phyloP scores from a whole-genome alignment of 2,797 vertebrate species.

The Vipera latastei region DNA sequence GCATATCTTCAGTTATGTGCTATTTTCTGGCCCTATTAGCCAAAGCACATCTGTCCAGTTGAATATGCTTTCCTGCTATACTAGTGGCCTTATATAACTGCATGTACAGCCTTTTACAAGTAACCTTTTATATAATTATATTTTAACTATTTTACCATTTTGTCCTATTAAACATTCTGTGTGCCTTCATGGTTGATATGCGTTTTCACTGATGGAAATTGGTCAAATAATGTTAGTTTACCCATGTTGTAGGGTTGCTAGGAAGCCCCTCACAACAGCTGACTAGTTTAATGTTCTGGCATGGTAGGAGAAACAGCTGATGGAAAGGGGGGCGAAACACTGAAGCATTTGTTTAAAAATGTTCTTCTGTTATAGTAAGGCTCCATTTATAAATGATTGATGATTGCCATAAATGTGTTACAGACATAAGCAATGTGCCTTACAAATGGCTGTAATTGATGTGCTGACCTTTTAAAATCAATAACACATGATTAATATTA shows the following conservation, averaged over 20 bases:
- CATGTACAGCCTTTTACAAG: background rate
- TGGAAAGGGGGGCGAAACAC: background rate
- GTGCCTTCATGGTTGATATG: background rate
- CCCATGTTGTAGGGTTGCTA: constrained; percentile 15
- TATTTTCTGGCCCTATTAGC: background rate
- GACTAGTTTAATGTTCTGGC: constrained; percentile 6
- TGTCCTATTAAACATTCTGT: constrained; percentile 1
- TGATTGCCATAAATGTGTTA: constrained; percentile 9
- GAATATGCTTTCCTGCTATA: background rate
- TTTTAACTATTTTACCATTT: background rate
- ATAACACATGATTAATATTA: background rate
- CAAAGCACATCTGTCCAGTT: background rate
- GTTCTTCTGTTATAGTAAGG: constrained; percentile 17
- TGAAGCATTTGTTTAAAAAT: constrained; percentile 25
- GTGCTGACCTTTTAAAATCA: constrained; percentile 6
- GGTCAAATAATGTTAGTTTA: constrained; percentile 13
- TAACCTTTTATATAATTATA: background rate
- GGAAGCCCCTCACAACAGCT: constrained; percentile 14
- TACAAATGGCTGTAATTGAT: constrained; percentile 2
- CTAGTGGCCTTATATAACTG: background rate
- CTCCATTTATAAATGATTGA: constrained; percentile 37
- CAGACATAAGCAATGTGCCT: background rate
- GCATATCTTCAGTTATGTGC: background rate
- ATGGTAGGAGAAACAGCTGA: constrained; percentile 12
- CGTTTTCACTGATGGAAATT: background rate